phyloP scores from a whole-genome alignment of 2,888 invertebrate genomes.

The Oscheius sp. region DNA sequence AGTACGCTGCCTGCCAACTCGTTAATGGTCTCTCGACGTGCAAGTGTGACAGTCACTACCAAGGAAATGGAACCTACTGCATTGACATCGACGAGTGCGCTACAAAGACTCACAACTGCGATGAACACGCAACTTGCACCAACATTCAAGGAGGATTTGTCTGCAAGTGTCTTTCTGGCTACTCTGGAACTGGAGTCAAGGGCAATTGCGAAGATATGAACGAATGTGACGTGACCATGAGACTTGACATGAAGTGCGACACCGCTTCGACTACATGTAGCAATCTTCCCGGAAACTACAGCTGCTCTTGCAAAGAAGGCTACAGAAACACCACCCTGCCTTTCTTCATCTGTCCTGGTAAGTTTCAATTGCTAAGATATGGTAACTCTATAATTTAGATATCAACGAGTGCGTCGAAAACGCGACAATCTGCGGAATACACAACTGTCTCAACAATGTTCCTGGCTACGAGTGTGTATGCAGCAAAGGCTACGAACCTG shows the following conservation, averaged over 20 bases:
- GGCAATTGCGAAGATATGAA: conserved; percentile 35
- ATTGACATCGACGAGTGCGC: conserved; percentile 28
- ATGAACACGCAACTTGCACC: conserved; percentile 8
- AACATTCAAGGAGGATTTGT: conserved; percentile 33
- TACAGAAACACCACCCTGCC: conserved; percentile 28
- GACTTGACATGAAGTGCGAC: conserved; percentile 14
- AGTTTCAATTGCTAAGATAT: not conserved
- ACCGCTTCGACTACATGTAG: conserved; percentile 11
- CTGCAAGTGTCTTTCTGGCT: conserved; percentile 25
- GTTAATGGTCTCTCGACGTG: conserved; percentile 12
- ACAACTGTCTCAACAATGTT: conserved; percentile 1
- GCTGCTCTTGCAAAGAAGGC: conserved; percentile 32
- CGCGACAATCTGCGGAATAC: conserved; percentile 6
- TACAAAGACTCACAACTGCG: conserved; percentile 21
- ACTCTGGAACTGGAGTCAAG: conserved; percentile 27
- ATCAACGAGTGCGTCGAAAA: conserved; percentile 3
- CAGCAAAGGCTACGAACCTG: not conserved
- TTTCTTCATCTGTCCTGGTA: conserved; percentile 23
- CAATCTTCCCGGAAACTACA: conserved; percentile 21
- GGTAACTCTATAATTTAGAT: not conserved
- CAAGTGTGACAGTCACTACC: conserved; percentile 14
- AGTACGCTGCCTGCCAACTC: conserved; percentile 26
- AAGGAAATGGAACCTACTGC: conserved; percentile 39
- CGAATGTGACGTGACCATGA: conserved; percentile 13
- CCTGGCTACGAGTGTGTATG: conserved; percentile 24